A percentile compares a stretch with the other conserved stretches of the same genome.
Conservation (phyloP, 2,888 invertebrate genomes). For the Cremastinae sp. region DNA sequence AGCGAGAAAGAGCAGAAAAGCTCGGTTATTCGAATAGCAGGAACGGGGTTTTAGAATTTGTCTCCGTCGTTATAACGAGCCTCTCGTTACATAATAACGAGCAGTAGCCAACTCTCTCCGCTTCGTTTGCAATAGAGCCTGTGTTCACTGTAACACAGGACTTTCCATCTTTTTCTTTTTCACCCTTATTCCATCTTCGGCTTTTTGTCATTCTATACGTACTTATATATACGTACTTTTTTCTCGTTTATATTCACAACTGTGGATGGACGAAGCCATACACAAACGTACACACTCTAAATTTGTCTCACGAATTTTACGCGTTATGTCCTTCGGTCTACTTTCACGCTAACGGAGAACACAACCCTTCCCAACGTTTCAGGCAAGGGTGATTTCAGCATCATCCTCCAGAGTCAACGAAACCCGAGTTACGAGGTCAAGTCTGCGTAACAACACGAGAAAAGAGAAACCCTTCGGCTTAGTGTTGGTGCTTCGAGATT, state of each 20-base stretch:
- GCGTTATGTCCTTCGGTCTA: constrained; percentile 45
- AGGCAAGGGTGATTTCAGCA: constrained; percentile 47
- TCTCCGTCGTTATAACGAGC: constrained; percentile 79
- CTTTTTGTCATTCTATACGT: not conserved
- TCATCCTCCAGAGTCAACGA: constrained; percentile 70
- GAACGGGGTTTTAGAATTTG: constrained; percentile 74
- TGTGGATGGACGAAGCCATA: not conserved
- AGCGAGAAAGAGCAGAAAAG: constrained; percentile 38
- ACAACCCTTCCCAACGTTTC: constrained; percentile 42
- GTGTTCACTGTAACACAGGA: constrained; percentile 70
- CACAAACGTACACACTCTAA: not conserved
- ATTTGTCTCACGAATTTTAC: constrained; percentile 17
- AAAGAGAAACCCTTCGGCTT: constrained; percentile 34
- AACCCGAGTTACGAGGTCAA: constrained; percentile 71
- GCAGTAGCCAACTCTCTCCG: constrained; percentile 68
- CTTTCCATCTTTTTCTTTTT: constrained; percentile 66
- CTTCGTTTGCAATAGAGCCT: constrained; percentile 73
- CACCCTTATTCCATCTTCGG: constrained; percentile 53
- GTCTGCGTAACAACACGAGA: constrained; percentile 31
- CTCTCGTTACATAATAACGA: constrained; percentile 79
- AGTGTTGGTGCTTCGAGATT: constrained; percentile 63
- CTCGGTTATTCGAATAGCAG: constrained; percentile 58
- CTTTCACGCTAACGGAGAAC: constrained; percentile 44
- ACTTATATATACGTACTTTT: not conserved
- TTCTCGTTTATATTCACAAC: too few species aligned